phyloP scores from a whole-genome alignment of 2,797 vertebrate species.

The Squalus acanthias region DNA sequence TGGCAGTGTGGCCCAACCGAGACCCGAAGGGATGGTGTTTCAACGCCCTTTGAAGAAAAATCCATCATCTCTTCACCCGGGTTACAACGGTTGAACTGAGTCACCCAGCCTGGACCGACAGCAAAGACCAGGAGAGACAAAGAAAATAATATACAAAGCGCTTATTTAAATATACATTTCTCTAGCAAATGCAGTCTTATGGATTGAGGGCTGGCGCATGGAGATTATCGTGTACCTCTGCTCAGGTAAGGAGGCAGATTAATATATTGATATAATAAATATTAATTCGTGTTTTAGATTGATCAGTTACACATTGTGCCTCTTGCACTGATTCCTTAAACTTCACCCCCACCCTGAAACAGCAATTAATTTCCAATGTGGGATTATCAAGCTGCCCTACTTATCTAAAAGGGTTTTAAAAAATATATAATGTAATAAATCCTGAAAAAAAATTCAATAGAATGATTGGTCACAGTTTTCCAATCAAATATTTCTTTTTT shows the following conservation, averaged over 20 bases:
- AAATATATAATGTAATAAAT: too few species aligned
- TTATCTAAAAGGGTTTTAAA: neutral
- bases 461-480: neutral
- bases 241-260: constrained; percentile 43
- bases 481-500: neutral
- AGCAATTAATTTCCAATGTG: neutral
- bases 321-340: neutral
- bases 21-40: neutral
- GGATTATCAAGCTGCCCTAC: neutral
- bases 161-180: neutral
- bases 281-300: neutral
- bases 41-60: neutral
- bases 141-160: neutral
- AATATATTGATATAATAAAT: too few species aligned
- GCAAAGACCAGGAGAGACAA: neutral
- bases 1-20: neutral
- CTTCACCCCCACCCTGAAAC: neutral
- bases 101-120: too few species aligned
- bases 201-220: constrained; percentile 42
- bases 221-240: constrained; percentile 43
- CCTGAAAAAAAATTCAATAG: too few species aligned
- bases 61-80: neutral
- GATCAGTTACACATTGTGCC: neutral
- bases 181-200: neutral
- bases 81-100: too few species aligned